Evolutionary conservation across 2,888 invertebrate species (phyloP).

Genomic region (Melinaea menophilus): DNA sequence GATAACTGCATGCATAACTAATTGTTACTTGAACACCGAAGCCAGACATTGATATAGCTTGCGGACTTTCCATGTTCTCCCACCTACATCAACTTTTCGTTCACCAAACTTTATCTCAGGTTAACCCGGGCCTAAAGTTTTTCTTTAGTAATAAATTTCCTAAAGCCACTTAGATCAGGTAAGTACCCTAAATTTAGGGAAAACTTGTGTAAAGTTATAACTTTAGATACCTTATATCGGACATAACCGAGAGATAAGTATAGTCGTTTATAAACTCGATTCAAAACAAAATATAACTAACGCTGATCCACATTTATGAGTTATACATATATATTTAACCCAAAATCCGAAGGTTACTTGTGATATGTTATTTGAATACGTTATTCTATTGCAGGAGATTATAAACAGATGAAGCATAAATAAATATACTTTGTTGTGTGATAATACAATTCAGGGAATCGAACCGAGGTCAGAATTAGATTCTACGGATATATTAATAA

Average conservation of each 20-base stretch:
- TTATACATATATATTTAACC: neutral
- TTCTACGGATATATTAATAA: conserved; percentile 5
- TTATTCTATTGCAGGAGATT: conserved; percentile 1
- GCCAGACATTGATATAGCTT: neutral
- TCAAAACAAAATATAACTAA: neutral
- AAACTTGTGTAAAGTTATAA: conserved; percentile 3
- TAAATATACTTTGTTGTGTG: conserved; percentile 47
- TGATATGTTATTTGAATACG: neutral
- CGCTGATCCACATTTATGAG: neutral
- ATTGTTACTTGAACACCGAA: conserved; percentile 2
- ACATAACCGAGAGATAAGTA: neutral
- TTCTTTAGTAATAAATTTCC: conserved; percentile 1
- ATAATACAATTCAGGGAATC: conserved; percentile 50
- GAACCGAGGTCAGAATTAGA: conserved; percentile 45
- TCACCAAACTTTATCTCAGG: neutral
- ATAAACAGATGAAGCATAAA: conserved; percentile 40
- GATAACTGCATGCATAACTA: conserved; percentile 8
- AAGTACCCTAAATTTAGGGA: conserved; percentile 1
- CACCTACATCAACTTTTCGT: no score
- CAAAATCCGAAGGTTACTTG: neutral
- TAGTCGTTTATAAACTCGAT: neutral
- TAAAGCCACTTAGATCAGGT: conserved; percentile 3
- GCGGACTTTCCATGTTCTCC: no score
- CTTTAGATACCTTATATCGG: neutral
- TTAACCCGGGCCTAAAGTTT: conserved; percentile 2